A percentile compares a stretch with the other conserved stretches of the same genome.
Conservation (phyloP, 2,797 vertebrate genomes). For the Jordanella pulchra region DNA sequence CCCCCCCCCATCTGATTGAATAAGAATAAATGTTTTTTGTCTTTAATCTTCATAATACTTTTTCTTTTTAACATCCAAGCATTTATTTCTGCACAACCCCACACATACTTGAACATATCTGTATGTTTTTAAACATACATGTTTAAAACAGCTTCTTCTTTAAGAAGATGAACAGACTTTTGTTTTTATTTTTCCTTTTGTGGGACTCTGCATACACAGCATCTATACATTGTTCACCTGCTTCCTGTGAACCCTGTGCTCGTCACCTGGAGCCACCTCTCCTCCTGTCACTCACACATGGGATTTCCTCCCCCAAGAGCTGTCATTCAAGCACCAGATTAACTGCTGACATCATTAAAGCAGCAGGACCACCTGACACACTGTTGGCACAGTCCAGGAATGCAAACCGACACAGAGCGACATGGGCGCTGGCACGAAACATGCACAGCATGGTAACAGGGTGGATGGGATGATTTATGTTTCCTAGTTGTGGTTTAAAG, state of each 20-base stretch:
- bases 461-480: constrained; percentile 31
- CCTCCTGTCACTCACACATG: constrained; percentile 59
- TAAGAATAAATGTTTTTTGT: not conserved
- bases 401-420: constrained; percentile 70
- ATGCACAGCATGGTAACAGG: constrained; percentile 57
- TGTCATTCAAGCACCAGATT: constrained; percentile 79
- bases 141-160: not conserved
- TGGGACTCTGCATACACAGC: constrained; percentile 3
- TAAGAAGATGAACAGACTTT: not conserved
- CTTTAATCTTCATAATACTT: not conserved
- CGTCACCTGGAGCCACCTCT: constrained; percentile 76
- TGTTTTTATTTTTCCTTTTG: not conserved
- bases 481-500: constrained; percentile 13
- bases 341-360: constrained; percentile 82
- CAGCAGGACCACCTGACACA: constrained; percentile 68
- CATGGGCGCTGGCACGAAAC: constrained; percentile 70
- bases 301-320: constrained; percentile 63
- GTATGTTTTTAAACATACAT: not conserved
- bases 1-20: not conserved
- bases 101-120: not conserved
- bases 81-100: not conserved
- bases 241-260: constrained; percentile 65
- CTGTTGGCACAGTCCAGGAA: constrained; percentile 77
- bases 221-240: constrained; percentile 50
- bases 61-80: not conserved